phyloP scores from a whole-genome alignment of 2,113 vertebrate genomes.

The Cochlearius cochlearius region DNA sequence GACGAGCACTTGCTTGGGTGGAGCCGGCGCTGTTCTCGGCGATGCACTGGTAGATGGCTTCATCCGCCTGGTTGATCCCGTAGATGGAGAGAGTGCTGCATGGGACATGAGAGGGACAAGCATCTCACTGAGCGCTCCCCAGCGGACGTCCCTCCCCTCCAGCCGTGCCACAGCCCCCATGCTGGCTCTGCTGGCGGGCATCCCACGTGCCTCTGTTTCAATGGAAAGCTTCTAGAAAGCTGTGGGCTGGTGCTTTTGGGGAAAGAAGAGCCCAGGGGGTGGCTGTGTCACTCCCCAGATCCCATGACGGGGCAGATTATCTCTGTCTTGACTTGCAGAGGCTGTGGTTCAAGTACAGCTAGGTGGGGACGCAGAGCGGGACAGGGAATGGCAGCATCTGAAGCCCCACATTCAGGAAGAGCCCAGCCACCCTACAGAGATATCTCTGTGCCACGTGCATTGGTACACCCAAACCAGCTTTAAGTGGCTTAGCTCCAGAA shows the following conservation, averaged over 20 bases:
- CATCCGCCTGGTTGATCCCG: conserved; percentile 89
- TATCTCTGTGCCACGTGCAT: not conserved
- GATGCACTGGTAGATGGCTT: conserved; percentile 98
- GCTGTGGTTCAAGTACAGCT: not conserved
- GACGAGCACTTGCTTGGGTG: conserved; percentile 92
- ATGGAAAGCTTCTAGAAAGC: not conserved
- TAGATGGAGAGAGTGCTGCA: conserved; percentile 91
- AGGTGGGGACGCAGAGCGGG: not conserved
- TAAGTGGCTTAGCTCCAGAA: not conserved
- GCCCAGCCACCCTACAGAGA: not conserved
- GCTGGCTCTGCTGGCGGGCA: not conserved
- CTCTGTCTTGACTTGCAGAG: not conserved
- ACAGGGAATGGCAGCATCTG: not conserved
- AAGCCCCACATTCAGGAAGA: not conserved
- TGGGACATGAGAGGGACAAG: not conserved
- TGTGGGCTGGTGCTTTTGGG: not conserved
- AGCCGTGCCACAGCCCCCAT: not conserved
- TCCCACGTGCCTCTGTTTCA: not conserved
- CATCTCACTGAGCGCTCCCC: not conserved
- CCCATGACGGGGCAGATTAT: not conserved
- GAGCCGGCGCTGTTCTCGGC: conserved; percentile 96
- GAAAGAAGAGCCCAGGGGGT: not conserved
- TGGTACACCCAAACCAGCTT: not conserved
- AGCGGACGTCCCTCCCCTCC: fast-evolving
- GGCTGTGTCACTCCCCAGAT: not conserved